phyloP scores from a whole-genome alignment of 2,888 invertebrate species.

The Baronia brevicornis region DNA sequence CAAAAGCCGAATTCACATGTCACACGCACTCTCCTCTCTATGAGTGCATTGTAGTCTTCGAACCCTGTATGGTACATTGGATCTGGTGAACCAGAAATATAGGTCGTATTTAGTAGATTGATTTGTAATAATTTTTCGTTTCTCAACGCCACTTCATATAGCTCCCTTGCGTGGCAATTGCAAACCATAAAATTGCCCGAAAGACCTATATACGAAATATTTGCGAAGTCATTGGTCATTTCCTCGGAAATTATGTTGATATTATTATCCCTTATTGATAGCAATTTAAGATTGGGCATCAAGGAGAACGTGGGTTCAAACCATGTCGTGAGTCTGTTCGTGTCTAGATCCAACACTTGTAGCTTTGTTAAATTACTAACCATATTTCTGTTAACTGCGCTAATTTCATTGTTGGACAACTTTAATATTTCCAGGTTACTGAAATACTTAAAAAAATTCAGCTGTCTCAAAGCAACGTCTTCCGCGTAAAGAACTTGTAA shows the following conservation, averaged over 20 bases:
- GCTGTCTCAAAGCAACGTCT: slow-evolving; percentile 44
- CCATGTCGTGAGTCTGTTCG: slow-evolving; percentile 76
- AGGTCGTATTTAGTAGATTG: not conserved
- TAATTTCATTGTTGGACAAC: slow-evolving; percentile 70
- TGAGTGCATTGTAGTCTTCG: slow-evolving; percentile 29
- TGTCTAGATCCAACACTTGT: slow-evolving; percentile 63
- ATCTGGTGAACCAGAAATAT: not conserved
- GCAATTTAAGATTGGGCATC: slow-evolving; percentile 48
- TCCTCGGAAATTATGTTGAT: slow-evolving; percentile 71
- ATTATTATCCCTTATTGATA: slow-evolving; percentile 70
- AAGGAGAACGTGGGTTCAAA: slow-evolving; percentile 45
- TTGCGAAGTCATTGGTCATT: slow-evolving; percentile 73
- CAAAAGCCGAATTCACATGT: slow-evolving; percentile 21
- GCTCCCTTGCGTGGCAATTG: slow-evolving; percentile 70
- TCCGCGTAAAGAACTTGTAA: slow-evolving; percentile 62
- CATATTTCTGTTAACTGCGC: slow-evolving; percentile 30
- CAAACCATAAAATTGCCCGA: slow-evolving; percentile 77
- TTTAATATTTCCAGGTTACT: slow-evolving; percentile 57
- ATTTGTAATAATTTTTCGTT: slow-evolving; percentile 15
- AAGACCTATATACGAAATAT: slow-evolving; percentile 62
- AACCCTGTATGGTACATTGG: slow-evolving; percentile 34
- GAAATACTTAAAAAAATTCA: slow-evolving; percentile 50
- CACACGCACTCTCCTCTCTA: slow-evolving; percentile 27
- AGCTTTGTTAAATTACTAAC: slow-evolving; percentile 49
- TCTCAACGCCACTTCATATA: slow-evolving; percentile 49